Evolutionary conservation across 2,797 vertebrate genomes (phyloP).

Genomic region (Melanogrammus aeglefinus): DNA sequence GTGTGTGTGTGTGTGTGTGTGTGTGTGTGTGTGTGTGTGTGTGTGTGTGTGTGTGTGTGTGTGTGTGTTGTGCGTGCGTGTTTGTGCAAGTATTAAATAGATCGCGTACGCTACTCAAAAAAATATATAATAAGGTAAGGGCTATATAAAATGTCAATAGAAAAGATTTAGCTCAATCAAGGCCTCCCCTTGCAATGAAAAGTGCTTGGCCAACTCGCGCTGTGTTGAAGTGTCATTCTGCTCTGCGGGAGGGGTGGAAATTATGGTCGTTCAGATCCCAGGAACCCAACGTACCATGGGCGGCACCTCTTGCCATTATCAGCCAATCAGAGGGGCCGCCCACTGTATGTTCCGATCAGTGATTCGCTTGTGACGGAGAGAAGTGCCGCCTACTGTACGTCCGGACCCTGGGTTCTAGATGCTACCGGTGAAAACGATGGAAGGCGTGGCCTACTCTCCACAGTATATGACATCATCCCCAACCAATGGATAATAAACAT

Average conservation of each 20-base stretch:
- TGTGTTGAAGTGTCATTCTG: constrained; percentile 52
- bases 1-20: neutral
- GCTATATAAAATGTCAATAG: neutral
- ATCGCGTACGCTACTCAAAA: neutral
- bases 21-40: neutral
- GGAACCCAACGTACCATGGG: neutral
- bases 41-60: neutral
- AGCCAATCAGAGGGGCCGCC: neutral
- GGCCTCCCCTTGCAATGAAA: constrained; percentile 28
- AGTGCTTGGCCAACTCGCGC: constrained; percentile 59
- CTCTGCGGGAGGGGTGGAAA: constrained; percentile 39
- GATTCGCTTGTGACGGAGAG: neutral
- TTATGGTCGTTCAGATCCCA: neutral
- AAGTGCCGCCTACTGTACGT: neutral
- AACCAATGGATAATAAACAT: constrained; percentile 65
- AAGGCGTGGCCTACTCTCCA: constrained; percentile 67
- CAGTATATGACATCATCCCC: constrained; percentile 77
- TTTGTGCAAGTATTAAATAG: constrained; percentile 1
- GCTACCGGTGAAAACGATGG: constrained; percentile 13
- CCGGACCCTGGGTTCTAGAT: constrained; percentile 28
- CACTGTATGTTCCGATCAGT: neutral
- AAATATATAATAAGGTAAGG: neutral
- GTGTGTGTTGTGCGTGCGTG: neutral
- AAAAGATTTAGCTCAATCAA: constrained; percentile 21
- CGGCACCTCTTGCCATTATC: neutral